Evolutionary conservation across 2,113 vertebrate genomes (phyloP).

Genomic region (Nansenia antarctica): DNA sequence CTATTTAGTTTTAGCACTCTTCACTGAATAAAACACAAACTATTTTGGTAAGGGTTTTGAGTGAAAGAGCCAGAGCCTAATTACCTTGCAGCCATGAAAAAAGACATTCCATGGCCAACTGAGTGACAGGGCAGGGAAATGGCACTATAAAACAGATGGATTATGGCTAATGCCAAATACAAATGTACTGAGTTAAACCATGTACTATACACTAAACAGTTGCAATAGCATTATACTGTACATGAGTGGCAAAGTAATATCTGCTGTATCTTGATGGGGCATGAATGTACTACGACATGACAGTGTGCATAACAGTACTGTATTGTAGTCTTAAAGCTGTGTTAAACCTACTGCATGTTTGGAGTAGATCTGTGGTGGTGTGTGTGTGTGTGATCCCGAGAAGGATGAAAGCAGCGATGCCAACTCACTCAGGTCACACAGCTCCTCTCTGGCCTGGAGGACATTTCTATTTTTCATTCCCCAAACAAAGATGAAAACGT

Average conservation of each 20-base stretch:
- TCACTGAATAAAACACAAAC: slow-evolving; percentile 57
- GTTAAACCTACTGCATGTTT: neutral
- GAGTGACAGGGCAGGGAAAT: slow-evolving; percentile 27
- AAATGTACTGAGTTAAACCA: slow-evolving; percentile 7
- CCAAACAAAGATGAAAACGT: slow-evolving; percentile 37
- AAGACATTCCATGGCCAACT: slow-evolving; percentile 47
- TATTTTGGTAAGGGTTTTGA: slow-evolving; percentile 52
- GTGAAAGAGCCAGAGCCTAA: slow-evolving; percentile 41
- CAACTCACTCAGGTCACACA: slow-evolving; percentile 8
- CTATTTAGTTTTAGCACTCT: slow-evolving; percentile 50
- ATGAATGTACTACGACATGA: slow-evolving; percentile 10
- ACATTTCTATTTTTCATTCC: slow-evolving; percentile 46
- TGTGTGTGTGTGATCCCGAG: slow-evolving; percentile 24
- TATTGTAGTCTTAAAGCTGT: neutral
- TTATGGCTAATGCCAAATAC: slow-evolving; percentile 5
- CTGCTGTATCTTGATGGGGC: neutral
- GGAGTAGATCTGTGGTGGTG: neutral
- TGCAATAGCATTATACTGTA: neutral
- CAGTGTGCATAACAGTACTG: neutral
- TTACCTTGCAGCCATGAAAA: slow-evolving; percentile 31
- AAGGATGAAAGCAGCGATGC: slow-evolving; percentile 25
- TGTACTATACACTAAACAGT: slow-evolving; percentile 1
- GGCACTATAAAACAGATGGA: slow-evolving; percentile 41
- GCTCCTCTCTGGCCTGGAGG: slow-evolving; percentile 21
- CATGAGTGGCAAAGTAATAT: neutral